Base-by-base conservation (phyloP, 2,888 invertebrate species). In the Apeira syringaria region DNA sequence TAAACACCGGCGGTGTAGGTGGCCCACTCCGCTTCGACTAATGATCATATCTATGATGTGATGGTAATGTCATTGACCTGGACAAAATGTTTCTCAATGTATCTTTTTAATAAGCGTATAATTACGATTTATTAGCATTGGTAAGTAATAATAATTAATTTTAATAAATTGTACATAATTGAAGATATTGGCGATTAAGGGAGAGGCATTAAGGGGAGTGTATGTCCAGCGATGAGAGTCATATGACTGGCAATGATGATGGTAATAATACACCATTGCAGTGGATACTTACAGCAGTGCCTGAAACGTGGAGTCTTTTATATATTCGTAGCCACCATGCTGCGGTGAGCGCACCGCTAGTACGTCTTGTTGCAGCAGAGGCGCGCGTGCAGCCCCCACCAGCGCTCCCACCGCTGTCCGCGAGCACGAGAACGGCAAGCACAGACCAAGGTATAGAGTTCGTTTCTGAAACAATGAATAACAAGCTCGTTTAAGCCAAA, bases 391-490 rank as follows among this genome's bases (percentile, higher is more conserved):
- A 0, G 91, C 82, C 57, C 80, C 78, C 52, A 94, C 80, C 47
- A 95, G 82, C 5, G 74, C 74, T 8, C 81, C 77, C n/a, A 95
- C 92, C 44, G 94, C 94, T 2, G 80, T 71, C 3, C 92, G 91
- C 3, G 91, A 81, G 69, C 96, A 96, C 3, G 92, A 87, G 35
- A 91, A 88, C 7, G 96, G 96, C 38, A 96, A 80, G 67, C 96
- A 96, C 7, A 95, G 79, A 0, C 96, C 96, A 3, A 96, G 84
- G 64, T 95, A 94, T 29, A 96, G 82, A 2, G 93, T 91, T 66
- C 94, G 92, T 22, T 92, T 91, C 95, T 96, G 74, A 13, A 74
- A 20, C 3, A 12, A 22, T n/a, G 2, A n/a, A n/a, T n/a, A n/a
- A n/a, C n/a, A n/a, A n/a, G n/a, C n/a, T n/a, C n/a, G n/a, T n/a